phyloP scores from a whole-genome alignment of 2,888 invertebrate species.

The Synanthedon myopaeformis region DNA sequence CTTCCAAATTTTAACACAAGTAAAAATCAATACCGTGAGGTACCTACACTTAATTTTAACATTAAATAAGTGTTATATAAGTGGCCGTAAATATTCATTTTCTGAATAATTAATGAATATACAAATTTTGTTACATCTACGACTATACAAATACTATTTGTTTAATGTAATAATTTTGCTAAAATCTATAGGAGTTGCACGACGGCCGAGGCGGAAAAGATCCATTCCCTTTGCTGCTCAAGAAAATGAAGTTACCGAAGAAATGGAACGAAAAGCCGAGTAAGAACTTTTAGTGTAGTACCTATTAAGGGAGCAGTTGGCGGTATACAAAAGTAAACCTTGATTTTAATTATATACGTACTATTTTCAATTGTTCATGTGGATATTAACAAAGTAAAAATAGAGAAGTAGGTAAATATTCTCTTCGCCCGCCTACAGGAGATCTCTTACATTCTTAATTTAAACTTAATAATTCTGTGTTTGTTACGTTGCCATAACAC shows the following conservation, averaged over 20 bases:
- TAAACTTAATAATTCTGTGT: no score
- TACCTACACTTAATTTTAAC: no score
- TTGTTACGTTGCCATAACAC: no score
- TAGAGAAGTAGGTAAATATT: no score
- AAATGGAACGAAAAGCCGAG: slow-evolving; percentile 75
- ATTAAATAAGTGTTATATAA: neutral
- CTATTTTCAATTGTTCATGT: no score
- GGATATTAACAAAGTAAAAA: no score
- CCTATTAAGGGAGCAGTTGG: slow-evolving; percentile 1
- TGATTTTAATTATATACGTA: no score
- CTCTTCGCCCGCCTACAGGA: no score
- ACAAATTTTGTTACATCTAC: neutral
- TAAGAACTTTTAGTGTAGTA: slow-evolving; percentile 20
- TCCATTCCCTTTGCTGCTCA: slow-evolving; percentile 79
- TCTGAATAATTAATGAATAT: neutral
- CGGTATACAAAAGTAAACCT: no score
- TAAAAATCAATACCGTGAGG: no score
- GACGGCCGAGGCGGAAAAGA: slow-evolving; percentile 80
- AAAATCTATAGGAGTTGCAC: slow-evolving; percentile 69
- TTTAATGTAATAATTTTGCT: neutral
- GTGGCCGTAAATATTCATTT: neutral
- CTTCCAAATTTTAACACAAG: no score
- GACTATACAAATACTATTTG: neutral
- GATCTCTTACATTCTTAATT: no score
- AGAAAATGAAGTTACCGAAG: slow-evolving; percentile 82